A percentile compares a stretch with the other conserved stretches of the same genome.
phyloP scores from a whole-genome alignment of 23 tunicate species.

The Aplidium turbinatum region DNA sequence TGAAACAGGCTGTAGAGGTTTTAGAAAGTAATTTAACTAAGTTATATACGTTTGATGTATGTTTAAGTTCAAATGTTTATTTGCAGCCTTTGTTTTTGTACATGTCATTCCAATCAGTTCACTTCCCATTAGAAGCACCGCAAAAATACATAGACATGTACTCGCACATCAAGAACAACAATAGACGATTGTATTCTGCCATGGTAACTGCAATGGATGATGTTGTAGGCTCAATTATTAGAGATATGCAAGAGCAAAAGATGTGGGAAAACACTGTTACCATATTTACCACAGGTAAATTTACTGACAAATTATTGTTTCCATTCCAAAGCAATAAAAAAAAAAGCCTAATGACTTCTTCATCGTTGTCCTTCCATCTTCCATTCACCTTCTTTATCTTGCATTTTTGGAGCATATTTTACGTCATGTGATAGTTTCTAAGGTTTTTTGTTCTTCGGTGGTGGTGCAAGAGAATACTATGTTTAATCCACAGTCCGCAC shows the following conservation, averaged over 20 bases:
- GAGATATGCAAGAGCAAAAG: conserved; percentile 53
- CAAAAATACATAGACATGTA: conserved; percentile 74
- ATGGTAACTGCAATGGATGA: conserved; percentile 98
- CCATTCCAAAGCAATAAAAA: background rate
- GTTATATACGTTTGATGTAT: no score
- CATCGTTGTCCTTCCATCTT: background rate
- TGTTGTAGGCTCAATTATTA: conserved; percentile 71
- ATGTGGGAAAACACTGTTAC: conserved; percentile 87
- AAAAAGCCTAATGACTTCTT: no score
- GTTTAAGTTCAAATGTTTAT: no score
- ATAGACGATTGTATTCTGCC: conserved; percentile 68
- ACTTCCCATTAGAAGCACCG: conserved; percentile 94
- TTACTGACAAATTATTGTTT: background rate
- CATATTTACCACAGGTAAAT: conserved; percentile 74
- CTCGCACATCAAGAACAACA: conserved; percentile 60
- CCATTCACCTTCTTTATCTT: no score
- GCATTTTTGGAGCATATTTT: no score
- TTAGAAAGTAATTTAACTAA: no score
- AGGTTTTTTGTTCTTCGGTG: no score
- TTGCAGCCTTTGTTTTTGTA: conserved; percentile 80
- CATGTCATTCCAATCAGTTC: conserved; percentile 96
- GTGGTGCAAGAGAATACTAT: no score
- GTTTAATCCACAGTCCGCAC: no score
- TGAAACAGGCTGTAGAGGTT: no score
- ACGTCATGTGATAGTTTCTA: no score